Conservation (phyloP, 1,140 invertebrate genomes). For the Dryas iulia region DNA sequence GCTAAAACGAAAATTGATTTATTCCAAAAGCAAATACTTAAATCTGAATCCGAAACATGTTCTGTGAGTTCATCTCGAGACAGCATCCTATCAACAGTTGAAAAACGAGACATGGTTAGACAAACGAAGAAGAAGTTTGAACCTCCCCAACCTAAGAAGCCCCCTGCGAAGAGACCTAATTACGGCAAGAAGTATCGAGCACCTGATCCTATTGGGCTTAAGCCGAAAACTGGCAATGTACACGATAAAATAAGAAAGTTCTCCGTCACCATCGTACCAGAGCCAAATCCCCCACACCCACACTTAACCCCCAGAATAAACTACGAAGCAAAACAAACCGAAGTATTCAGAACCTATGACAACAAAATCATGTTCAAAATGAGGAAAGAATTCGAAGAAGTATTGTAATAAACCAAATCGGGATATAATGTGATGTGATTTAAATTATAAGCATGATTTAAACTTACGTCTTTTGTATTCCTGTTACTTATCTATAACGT, state of each 20-base stretch:
- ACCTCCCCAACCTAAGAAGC: constrained; percentile 41
- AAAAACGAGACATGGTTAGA: constrained; percentile 40
- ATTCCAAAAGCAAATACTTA: constrained; percentile 75
- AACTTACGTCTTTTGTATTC: constrained; percentile 7
- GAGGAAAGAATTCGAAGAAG: constrained; percentile 70
- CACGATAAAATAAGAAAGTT: constrained; percentile 76
- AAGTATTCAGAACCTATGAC: constrained; percentile 55
- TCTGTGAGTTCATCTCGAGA: constrained; percentile 55
- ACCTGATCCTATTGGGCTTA: constrained; percentile 40
- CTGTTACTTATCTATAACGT: neutral
- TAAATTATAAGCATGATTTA: constrained; percentile 5
- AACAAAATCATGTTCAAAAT: constrained; percentile 58
- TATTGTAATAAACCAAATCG: constrained; percentile 14
- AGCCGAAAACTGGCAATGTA: constrained; percentile 46
- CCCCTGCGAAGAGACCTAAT: constrained; percentile 28
- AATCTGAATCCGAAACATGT: constrained; percentile 60
- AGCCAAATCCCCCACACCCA: constrained; percentile 40
- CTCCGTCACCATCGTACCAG: constrained; percentile 47
- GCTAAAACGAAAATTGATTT: constrained; percentile 76
- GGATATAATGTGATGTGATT: neutral
- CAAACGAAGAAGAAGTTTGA: constrained; percentile 62
- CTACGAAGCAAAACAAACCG: constrained; percentile 36
- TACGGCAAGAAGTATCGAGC: constrained; percentile 37
- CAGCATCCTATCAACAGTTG: constrained; percentile 29
- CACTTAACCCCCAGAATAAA: constrained; percentile 47